phyloP scores from a whole-genome alignment of 2,888 invertebrate species.

The Lissocephala sabroskyi region DNA sequence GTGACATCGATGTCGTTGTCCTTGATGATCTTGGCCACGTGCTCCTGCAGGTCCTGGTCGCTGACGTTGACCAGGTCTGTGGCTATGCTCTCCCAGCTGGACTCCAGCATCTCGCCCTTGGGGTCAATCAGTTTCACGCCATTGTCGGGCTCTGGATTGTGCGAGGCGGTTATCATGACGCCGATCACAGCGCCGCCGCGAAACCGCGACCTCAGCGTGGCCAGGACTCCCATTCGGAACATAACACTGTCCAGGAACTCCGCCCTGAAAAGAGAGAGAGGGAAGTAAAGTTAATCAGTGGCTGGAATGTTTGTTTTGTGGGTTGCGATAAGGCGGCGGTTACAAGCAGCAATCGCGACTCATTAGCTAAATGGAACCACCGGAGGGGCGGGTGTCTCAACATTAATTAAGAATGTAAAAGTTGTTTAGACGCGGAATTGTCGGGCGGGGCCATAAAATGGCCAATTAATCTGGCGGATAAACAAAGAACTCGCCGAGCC shows the following conservation, averaged over 20 bases:
- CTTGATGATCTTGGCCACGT: constrained; percentile 80
- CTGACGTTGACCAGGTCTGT: constrained; percentile 89
- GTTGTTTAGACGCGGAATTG: too few relatives aligned
- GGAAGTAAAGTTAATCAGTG: too few relatives aligned
- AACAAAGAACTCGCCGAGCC: too few relatives aligned
- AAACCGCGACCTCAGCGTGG: constrained; percentile 87
- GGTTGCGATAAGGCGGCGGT: too few relatives aligned
- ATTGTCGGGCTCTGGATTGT: constrained; percentile 96
- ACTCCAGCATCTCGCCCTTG: constrained; percentile 95
- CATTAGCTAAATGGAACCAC: too few relatives aligned
- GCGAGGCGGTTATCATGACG: constrained; percentile 99
- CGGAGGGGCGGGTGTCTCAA: too few relatives aligned
- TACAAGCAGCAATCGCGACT: too few relatives aligned
- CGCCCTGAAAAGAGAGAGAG: too few relatives aligned
- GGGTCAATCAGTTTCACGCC: constrained; percentile 98
- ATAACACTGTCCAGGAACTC: constrained; percentile 90
- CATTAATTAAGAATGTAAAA: too few relatives aligned
- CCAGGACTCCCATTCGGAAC: constrained; percentile 94
- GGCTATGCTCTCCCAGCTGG: constrained; percentile 92
- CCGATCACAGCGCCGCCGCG: constrained; percentile 92
- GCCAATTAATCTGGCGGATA: too few relatives aligned
- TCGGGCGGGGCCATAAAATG: too few relatives aligned
- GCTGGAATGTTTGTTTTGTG: too few relatives aligned
- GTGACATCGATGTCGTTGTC: constrained; percentile 82
- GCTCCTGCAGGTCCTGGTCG: constrained; percentile 81